Conservation (phyloP, 2,113 vertebrate genomes). For the Gymnobelideus leadbeateri region DNA sequence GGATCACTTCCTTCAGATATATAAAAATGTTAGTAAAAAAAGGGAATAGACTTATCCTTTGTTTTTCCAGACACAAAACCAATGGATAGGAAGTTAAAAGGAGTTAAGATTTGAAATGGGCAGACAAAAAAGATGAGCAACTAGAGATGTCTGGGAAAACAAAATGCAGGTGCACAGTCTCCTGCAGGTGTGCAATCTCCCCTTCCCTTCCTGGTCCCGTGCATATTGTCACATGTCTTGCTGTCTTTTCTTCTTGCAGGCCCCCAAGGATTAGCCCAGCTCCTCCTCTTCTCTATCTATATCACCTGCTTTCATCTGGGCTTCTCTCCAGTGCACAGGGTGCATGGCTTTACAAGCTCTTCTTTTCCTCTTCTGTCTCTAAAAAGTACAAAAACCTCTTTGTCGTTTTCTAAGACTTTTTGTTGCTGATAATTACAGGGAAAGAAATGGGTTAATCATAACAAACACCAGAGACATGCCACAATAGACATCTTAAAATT, state of each 20-base stretch:
- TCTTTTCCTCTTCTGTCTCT: background rate
- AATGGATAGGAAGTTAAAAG: background rate
- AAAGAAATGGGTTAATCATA: background rate
- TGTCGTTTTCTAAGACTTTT: background rate
- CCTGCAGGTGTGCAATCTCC: background rate
- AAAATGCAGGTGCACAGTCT: background rate
- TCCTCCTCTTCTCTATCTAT: background rate
- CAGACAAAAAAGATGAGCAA: background rate
- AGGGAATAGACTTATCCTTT: background rate
- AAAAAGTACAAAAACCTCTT: background rate
- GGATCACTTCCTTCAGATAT: background rate
- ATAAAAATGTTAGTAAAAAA: background rate
- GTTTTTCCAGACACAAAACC: slow-evolving; percentile 3
- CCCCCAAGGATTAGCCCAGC: background rate
- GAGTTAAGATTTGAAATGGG: background rate
- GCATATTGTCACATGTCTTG: background rate
- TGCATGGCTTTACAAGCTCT: background rate
- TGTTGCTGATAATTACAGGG: background rate
- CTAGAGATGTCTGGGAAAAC: background rate
- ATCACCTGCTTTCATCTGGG: background rate
- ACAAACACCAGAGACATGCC: background rate
- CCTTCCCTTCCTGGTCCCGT: background rate
- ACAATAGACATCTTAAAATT: background rate
- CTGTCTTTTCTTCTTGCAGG: background rate
- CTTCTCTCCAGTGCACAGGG: background rate